Evolutionary conservation across 2,797 vertebrate genomes (phyloP).

Genomic region (Esox lucius): DNA sequence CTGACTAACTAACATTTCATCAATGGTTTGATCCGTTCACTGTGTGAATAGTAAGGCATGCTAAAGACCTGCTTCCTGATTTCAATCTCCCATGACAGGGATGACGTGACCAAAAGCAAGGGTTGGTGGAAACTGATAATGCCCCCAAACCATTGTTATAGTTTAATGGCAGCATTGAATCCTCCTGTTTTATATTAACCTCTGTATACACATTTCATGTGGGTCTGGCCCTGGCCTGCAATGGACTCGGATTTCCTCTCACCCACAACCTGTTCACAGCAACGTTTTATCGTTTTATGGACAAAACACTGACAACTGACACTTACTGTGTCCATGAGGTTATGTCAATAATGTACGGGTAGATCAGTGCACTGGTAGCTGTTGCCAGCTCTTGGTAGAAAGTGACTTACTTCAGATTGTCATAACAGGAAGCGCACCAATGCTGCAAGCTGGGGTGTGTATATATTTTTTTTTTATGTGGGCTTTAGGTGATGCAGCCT

Average conservation of each 20-base stretch:
- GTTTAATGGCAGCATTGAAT: constrained; percentile 1
- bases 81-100: constrained; percentile 25
- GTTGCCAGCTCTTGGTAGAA: background rate
- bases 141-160: constrained; percentile 18
- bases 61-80: constrained; percentile 10
- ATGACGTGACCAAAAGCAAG: constrained; percentile 23
- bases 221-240: background rate
- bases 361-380: background rate
- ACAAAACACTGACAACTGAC: background rate
- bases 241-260: constrained; percentile 4
- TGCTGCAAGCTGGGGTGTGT: constrained; percentile 21
- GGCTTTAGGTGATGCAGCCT: background rate
- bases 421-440: constrained; percentile 30
- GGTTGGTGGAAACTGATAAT: constrained; percentile 24
- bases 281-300: constrained; percentile 15
- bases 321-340: background rate
- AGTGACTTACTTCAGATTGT: constrained; percentile 32
- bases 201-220: background rate
- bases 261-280: background rate
- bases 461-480: background rate
- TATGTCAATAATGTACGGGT: constrained; percentile 6
- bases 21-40: constrained; percentile 61
- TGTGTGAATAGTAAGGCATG: background rate
- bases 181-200: background rate
- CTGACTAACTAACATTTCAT: too few relatives aligned